Percentiles rank a stretch among this genome's conserved stretches.
Conservation (phyloP, 1,140 invertebrate genomes). For the Lepidurus packardi region DNA sequence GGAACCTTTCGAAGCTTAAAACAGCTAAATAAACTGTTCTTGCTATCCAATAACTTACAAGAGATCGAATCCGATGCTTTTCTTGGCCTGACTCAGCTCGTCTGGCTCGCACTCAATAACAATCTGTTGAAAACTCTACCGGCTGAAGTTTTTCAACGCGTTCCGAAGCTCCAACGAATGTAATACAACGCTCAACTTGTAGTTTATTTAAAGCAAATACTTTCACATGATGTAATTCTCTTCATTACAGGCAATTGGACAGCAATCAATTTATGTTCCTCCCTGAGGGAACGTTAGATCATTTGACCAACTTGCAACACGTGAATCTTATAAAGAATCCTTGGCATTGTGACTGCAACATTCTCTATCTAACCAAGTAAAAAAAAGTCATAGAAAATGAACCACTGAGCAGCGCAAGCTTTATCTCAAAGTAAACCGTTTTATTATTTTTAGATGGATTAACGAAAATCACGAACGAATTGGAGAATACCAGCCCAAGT, state of each 20-base stretch:
- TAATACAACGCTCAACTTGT: conserved; percentile 41
- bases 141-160: conserved; percentile 48
- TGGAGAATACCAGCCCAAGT: conserved; percentile 66
- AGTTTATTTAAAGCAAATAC: background rate
- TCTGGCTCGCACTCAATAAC: conserved; percentile 56
- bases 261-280: conserved; percentile 68
- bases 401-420: background rate
- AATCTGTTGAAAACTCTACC: conserved; percentile 53
- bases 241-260: conserved; percentile 63
- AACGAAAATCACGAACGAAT: conserved; percentile 59
- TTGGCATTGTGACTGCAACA: conserved; percentile 78
- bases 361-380: conserved; percentile 65
- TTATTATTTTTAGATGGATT: conserved; percentile 54
- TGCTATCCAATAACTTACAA: conserved; percentile 57
- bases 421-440: background rate
- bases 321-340: conserved; percentile 74
- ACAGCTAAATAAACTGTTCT: conserved; percentile 52
- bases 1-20: conserved; percentile 47
- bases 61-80: conserved; percentile 50
- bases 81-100: conserved; percentile 51
- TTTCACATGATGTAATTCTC: conserved; percentile 24
- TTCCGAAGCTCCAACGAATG: conserved; percentile 49
- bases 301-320: conserved; percentile 57
- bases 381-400: conserved; percentile 37
- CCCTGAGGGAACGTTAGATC: conserved; percentile 62